phyloP scores from a whole-genome alignment of 2,888 invertebrate genomes.

The Odontomyia ornata region DNA sequence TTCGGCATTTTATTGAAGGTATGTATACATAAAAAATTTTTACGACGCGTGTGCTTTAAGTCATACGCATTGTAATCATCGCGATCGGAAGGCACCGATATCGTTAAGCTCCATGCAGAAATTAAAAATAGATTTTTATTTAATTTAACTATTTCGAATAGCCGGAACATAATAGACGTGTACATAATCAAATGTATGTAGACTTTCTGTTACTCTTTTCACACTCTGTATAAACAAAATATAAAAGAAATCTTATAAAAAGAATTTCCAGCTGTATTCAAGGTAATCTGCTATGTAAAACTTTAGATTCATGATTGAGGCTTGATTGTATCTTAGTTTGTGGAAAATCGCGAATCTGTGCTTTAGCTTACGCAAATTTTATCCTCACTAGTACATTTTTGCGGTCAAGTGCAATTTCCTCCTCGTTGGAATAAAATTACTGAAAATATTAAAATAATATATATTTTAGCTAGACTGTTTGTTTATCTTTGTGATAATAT shows the following conservation, averaged over 20 bases:
- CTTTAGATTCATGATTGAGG: background rate
- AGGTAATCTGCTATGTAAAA: background rate
- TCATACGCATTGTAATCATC: background rate
- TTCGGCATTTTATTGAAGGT: background rate
- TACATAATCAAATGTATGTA: background rate
- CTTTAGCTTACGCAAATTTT: background rate
- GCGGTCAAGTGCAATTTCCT: constrained; percentile 10
- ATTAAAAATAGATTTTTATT: constrained; percentile 23
- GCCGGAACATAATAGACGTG: constrained; percentile 14
- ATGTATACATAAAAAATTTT: constrained; percentile 3
- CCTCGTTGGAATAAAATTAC: background rate
- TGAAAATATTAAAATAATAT: background rate
- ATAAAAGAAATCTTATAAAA: constrained; percentile 28
- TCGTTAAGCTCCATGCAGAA: background rate
- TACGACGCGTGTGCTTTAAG: background rate
- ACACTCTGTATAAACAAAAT: constrained; percentile 32
- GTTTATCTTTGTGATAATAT: background rate
- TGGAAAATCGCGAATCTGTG: constrained; percentile 8
- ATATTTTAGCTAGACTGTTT: background rate
- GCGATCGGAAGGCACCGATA: background rate
- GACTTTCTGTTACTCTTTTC: constrained; percentile 15
- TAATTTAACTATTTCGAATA: constrained; percentile 1
- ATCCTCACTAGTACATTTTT: background rate
- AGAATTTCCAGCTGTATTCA: background rate
- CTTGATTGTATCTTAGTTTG: constrained; percentile 7